Conservation (phyloP, 2,113 vertebrate species). For the Burhinus oedicnemus region DNA sequence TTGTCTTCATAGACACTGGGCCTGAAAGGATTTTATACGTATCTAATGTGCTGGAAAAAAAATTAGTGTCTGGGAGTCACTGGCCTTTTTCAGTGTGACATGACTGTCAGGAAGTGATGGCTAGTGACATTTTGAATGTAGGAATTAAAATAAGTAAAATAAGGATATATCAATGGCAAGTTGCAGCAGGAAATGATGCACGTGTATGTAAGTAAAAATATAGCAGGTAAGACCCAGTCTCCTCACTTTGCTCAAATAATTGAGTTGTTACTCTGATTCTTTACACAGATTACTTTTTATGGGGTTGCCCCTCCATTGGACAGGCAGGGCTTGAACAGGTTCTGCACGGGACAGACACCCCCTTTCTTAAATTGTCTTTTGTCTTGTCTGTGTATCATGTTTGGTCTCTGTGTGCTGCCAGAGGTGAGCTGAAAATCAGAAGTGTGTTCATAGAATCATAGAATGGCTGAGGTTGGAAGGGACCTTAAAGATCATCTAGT, state of each 20-base stretch:
- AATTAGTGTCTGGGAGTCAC: conserved; percentile 44
- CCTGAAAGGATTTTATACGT: not conserved
- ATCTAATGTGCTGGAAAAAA: conserved; percentile 13
- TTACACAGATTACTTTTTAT: not conserved
- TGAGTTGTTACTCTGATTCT: not conserved
- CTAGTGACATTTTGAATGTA: conserved; percentile 43
- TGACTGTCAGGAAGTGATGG: conserved; percentile 21
- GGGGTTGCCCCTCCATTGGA: not conserved
- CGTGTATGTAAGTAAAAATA: not conserved
- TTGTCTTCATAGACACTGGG: not conserved
- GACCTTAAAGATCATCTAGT: too few species aligned
- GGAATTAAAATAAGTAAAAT: conserved; percentile 1
- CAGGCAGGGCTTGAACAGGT: not conserved
- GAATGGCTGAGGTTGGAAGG: too few species aligned
- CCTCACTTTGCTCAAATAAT: not conserved
- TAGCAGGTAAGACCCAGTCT: not conserved
- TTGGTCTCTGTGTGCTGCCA: not conserved
- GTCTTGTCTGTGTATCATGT: not conserved
- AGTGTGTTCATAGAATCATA: too few species aligned
- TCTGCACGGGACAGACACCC: not conserved
- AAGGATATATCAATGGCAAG: not conserved
- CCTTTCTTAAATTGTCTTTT: not conserved
- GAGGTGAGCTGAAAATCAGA: not conserved
- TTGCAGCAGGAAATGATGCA: not conserved
- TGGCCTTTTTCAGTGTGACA: conserved; percentile 55